phyloP scores from a whole-genome alignment of 2,113 vertebrate species.

The Mionectes macconnelli region DNA sequence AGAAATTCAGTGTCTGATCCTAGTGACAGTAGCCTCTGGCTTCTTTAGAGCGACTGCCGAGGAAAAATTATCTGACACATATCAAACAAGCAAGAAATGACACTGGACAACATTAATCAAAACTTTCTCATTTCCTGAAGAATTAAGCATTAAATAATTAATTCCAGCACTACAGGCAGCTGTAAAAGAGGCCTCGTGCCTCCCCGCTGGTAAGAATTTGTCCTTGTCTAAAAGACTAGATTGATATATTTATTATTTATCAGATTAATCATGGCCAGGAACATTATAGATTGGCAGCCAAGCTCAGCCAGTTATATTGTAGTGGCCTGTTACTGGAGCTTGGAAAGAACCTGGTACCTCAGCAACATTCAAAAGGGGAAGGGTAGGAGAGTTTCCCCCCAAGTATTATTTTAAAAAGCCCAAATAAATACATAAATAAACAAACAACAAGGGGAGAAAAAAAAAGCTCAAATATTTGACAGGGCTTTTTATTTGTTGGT shows the following conservation, averaged over 20 bases:
- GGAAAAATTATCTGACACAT: conserved; percentile 92
- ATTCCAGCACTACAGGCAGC: conserved; percentile 93
- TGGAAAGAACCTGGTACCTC: conserved; percentile 45
- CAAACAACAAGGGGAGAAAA: background rate
- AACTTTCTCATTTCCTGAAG: conserved; percentile 97
- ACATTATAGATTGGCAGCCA: conserved; percentile 88
- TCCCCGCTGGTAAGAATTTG: conserved; percentile 99
- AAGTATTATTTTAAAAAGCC: conserved; percentile 17
- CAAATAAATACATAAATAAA: background rate
- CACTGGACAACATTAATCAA: conserved; percentile 97
- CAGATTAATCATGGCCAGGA: conserved; percentile 98
- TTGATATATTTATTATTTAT: conserved; percentile 99
- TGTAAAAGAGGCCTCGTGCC: conserved; percentile 89
- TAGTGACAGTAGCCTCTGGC: conserved; percentile 91
- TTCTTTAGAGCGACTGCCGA: conserved; percentile 79
- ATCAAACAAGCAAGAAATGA: conserved; percentile 94
- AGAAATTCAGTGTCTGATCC: conserved; percentile 89
- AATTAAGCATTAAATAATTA: conserved; percentile 99
- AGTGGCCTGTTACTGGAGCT: conserved; percentile 56
- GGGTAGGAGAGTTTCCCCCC: conserved; percentile 40
- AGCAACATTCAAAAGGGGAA: conserved; percentile 42
- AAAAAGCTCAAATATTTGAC: background rate
- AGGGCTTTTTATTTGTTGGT: background rate
- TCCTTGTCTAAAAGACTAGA: conserved; percentile 99
- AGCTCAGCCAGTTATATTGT: conserved; percentile 73